A percentile compares a stretch with the other conserved stretches of the same genome.
Conservation (phyloP, 1,140 invertebrate species). For the Cydia amplana region DNA sequence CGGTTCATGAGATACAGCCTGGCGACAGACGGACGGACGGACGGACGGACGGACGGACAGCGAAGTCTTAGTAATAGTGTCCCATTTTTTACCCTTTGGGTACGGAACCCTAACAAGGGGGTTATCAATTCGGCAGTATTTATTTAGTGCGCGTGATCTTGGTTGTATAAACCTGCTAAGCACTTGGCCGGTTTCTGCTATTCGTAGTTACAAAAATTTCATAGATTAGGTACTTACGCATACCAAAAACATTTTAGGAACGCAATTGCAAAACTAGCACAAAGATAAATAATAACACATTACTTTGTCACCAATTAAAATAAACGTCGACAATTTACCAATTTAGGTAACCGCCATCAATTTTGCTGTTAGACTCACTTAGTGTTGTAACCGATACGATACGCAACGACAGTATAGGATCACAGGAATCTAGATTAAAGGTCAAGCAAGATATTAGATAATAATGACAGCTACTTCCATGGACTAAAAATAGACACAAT, state of each 20-base stretch:
- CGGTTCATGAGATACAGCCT: too few relatives aligned
- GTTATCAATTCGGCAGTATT: not conserved
- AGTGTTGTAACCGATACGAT: conserved; percentile 24
- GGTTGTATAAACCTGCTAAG: not conserved
- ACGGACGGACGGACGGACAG: too few relatives aligned
- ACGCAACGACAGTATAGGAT: not conserved
- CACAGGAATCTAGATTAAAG: conserved; percentile 49
- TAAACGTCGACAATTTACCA: conserved; percentile 26
- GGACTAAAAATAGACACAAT: conserved; percentile 49
- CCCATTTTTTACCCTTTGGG: too few relatives aligned
- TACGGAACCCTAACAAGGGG: too few relatives aligned
- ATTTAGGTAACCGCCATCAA: conserved; percentile 28
- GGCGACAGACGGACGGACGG: too few relatives aligned
- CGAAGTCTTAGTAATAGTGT: too few relatives aligned
- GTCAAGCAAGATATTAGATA: conserved; percentile 54
- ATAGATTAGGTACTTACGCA: not conserved
- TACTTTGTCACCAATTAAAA: conserved; percentile 27
- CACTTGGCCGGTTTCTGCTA: not conserved
- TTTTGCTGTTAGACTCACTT: conserved; percentile 11
- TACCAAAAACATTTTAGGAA: not conserved
- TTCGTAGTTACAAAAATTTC: not conserved
- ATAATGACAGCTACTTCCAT: conserved; percentile 37
- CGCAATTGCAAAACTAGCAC: conserved; percentile 12
- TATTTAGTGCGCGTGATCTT: not conserved
- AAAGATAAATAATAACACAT: not conserved